Base-by-base conservation (phyloP, 2,888 invertebrate genomes). In the Lasioglossum figueresi region DNA sequence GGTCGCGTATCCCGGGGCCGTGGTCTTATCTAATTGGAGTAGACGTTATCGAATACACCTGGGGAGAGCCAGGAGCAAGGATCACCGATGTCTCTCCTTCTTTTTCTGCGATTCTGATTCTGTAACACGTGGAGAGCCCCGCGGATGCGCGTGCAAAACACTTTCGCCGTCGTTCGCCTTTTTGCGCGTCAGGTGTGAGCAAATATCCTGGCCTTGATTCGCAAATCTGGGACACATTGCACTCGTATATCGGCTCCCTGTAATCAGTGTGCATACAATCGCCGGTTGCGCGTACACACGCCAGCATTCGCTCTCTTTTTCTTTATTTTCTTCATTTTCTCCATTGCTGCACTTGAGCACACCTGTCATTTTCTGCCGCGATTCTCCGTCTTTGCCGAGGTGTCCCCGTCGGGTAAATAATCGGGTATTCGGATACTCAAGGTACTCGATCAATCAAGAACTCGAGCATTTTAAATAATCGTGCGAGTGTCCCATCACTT, bases 161-260 rank as follows among this genome's bases (percentile, higher is more conserved):
- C 86, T 88, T 88, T 88, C 88, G 79, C 85, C 48, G 80, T 87
- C 83, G 68, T 37, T 74, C 70, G 45, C 45, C 40, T 85, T 80
- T 84, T 86, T 83, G 80, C 73, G 40, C 52, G 76, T 80, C 82
- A 74, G 73, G 75, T 73, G 81, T 48, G 73, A 83, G 68, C 76
- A 79, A 82, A 80, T 78, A 84, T 88, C 80, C 40, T 81, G 88
- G 84, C 88, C 88, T 88, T 88, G 88, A 88, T 88, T 86, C 76
- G 82, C 66, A 88, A 88, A 88, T 86, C 88, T 86, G 86, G 88
- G 80, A 77, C 88, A 43, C 76, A 43, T 75, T 76, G 77, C 75
- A 34, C 56, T 59, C 43, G 27, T 63, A 19, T 75, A 86, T 83
- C 80, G 56, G 43, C 81, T 63, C 66, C 66, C 74, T 27, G 78